Evolutionary conservation across 2,113 vertebrate genomes (phyloP), one percentile per base, ranked within the genome.

Genomic region (Triplophysa tibetana): DNA sequence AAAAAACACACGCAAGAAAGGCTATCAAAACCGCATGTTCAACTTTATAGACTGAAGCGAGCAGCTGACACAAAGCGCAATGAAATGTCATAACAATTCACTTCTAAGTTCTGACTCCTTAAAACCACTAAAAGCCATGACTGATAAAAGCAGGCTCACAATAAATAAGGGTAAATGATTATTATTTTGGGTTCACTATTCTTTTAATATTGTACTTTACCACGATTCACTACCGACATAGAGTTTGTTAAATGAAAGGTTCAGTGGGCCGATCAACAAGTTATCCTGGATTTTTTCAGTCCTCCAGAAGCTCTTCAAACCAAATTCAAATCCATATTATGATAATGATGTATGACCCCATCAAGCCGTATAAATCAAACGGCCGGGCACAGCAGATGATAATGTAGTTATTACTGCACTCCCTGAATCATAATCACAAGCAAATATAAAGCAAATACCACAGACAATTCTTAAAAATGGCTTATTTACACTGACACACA

Each of bases 381-480:
- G 38, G 43, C 29, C 41, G 23, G 56, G 16, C 8, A 24, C 21
- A 13, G 48, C 67, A 62, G 61, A 29, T 45, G 60, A 65, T 65
- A 45, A 45, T 45, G 12, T 9, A 11, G 43, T 38, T 38, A 38
- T 38, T 38, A 66, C 60, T 38, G 50, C 16, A 41, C 17, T 65
- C 43, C 2, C 8, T 17, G 1, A 11, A 23, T 52, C 13, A 3
- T 76, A 63, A 77, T 33, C 14, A 4, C 75, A 82, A 66, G 69
- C 61, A 70, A 61, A 78, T 73, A 73, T 67, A 63, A 63, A 13
- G n/a, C 56, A 45, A 74, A 73, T 38, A 38, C 6, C 33, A 38
- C 38, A 19, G 81, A 61, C 81, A 82, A n/a, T 8, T 38, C 52
- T 74, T 16, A 21, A 65, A 52, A 78, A 67, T 74, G 50, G 74